Percentiles rank a stretch among this genome's conserved stretches.
Evolutionary conservation across 2,888 invertebrate genomes (phyloP).

Genomic region (Drosophila paramelanica): DNA sequence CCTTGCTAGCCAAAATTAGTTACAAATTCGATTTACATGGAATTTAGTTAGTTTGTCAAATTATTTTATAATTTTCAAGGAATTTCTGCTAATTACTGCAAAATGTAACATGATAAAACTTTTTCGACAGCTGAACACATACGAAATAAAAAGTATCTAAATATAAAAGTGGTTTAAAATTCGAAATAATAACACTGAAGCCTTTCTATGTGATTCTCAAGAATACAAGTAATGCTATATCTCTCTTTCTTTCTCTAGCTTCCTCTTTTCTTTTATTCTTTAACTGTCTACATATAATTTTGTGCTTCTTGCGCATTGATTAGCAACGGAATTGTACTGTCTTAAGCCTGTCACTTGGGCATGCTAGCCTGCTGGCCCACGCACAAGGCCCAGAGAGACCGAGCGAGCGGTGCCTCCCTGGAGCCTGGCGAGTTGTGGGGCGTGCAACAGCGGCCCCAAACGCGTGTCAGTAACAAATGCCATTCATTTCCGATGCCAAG

Average conservation of each 20-base stretch:
- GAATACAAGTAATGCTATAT: neutral
- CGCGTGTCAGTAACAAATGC: conserved; percentile 72
- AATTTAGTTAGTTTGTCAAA: conserved; percentile 54
- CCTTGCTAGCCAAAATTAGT: conserved; percentile 46
- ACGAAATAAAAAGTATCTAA: neutral
- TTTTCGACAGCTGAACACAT: neutral
- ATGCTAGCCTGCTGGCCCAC: neutral
- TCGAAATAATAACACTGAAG: too few species aligned
- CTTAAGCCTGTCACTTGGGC: conserved; percentile 34
- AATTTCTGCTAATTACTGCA: conserved; percentile 12
- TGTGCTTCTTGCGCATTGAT: conserved; percentile 52
- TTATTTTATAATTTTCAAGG: conserved; percentile 25
- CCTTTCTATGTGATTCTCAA: neutral
- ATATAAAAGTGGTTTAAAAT: neutral
- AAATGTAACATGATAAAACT: conserved; percentile 1
- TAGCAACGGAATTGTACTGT: conserved; percentile 45
- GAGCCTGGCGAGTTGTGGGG: conserved; percentile 3
- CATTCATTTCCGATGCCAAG: conserved; percentile 70
- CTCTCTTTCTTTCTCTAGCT: neutral
- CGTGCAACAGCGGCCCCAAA: conserved; percentile 12
- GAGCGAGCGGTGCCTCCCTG: conserved; percentile 14
- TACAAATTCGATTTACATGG: conserved; percentile 55
- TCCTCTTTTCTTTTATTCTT: neutral
- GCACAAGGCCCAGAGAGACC: neutral
- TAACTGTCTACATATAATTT: conserved; percentile 25